Evolutionary conservation across 2,888 invertebrate species (phyloP), one percentile per base, ranked within the genome.

Genomic region (Dyspetes luteomarginatus): DNA sequence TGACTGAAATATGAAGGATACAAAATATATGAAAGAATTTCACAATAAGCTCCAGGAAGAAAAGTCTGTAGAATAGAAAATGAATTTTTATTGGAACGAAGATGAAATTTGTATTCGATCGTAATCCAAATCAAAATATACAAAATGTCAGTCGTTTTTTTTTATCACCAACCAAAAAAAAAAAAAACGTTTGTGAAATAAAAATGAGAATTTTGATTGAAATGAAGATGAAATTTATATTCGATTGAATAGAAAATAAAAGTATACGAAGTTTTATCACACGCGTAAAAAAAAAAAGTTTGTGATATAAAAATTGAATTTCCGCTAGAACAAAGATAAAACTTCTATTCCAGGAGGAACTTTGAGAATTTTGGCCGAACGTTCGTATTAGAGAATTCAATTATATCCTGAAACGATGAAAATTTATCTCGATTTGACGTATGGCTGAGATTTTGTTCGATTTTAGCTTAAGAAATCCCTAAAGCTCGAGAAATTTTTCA

Each of bases 361-460:
- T 19, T 1, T 5, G 30, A 58, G 17, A 26, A 9, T 41, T 48
- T 22, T 9, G 7, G 17, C 15, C 36, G 24, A 67, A 4, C 7
- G 7, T 17, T 15, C 7, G 5, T 58, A 43, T 62, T n/a, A 28
- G 36, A 26, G 30, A 2, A 24, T 3, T 12, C 24, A 7, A n/a
- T 12, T 9, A n/a, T 52, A 52, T 24, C 52, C 52, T 52, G 3
- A 22, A 19, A 30, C 56, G 19, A 67, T 50, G 52, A 67, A 75
- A 67, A 67, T 67, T 67, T 41, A 65, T 56, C 28, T 3, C 45
- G 17, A 30, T 36, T 48, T 45, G 52, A 4, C 52, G 62, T 62
- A 64, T 26, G 72, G 24, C 28, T 45, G 45, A 73, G 24, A 43
- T 62, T 41, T 41, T 72, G 19, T n/a, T 15, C 48, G 45, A 2